These are phyloP conservation scores for Brachionus rotundiformis DNA, from an alignment of 1,140 invertebrate genomes.

Conservation along the genomic window DNA sequence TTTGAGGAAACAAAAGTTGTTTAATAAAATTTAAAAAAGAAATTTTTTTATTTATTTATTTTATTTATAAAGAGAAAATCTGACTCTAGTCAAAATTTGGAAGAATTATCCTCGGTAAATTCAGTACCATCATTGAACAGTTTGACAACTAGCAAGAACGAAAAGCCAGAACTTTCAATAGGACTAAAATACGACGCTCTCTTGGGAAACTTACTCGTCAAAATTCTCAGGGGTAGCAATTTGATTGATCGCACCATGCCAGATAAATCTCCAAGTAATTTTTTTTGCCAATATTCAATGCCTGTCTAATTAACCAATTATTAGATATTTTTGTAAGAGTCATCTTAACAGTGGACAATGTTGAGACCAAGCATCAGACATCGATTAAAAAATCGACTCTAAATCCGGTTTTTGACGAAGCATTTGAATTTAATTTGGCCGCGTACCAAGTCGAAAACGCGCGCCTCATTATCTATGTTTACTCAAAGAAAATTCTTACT, in stretches of 20 bases:
- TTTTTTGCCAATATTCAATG: neutral
- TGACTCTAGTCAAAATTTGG: conserved; percentile 49
- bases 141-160: neutral
- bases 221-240: conserved; percentile 10
- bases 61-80: conserved; percentile 18
- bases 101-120: neutral
- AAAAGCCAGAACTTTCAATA: conserved; percentile 12
- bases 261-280: conserved; percentile 45
- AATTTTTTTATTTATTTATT: no score
- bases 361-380: conserved; percentile 48
- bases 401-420: conserved; percentile 27
- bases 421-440: conserved; percentile 48
- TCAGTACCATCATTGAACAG: neutral
- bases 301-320: neutral
- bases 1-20: conserved; percentile 29
- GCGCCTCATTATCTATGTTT: conserved; percentile 24
- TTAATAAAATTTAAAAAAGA: no score
- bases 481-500: conserved; percentile 7
- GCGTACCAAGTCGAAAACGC: conserved; percentile 49
- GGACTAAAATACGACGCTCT: conserved; percentile 42
- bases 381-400: neutral
- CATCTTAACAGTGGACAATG: conserved; percentile 18
- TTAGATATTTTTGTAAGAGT: conserved; percentile 35
- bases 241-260: conserved; percentile 22
- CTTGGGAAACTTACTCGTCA: conserved; percentile 37